phyloP scores from a whole-genome alignment of 2,888 invertebrate species.

The Fabriciana adippe region DNA sequence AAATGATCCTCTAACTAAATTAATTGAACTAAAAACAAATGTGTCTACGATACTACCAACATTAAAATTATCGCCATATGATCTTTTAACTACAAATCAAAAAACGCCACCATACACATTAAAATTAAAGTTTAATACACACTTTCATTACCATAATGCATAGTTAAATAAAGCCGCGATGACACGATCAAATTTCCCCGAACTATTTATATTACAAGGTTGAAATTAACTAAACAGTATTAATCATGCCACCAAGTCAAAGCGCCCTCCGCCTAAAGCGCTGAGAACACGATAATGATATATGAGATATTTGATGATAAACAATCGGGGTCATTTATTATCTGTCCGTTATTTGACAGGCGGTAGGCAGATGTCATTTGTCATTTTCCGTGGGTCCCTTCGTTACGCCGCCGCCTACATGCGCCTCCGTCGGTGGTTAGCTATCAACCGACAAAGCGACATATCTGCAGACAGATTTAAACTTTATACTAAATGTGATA shows the following conservation, averaged over 20 bases:
- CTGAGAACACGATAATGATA: constrained; percentile 80
- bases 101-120: not conserved
- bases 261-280: constrained; percentile 64
- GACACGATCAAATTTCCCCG: constrained; percentile 69
- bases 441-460: constrained; percentile 70
- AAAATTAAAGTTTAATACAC: not conserved
- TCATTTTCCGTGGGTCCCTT: constrained; percentile 84
- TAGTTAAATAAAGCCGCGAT: constrained; percentile 52
- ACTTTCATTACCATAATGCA: not conserved
- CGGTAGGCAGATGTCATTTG: constrained; percentile 87
- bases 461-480: constrained; percentile 44
- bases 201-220: constrained; percentile 74
- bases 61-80: no score
- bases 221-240: constrained; percentile 81
- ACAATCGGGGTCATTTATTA: constrained; percentile 86
- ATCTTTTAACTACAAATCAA: not conserved
- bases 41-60: no score
- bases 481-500: constrained; percentile 46
- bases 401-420: constrained; percentile 75
- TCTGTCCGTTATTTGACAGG: constrained; percentile 86
- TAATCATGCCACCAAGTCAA: constrained; percentile 74
- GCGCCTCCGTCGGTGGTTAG: constrained; percentile 79
- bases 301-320: constrained; percentile 84
- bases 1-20: no score
- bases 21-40: no score